Base-by-base conservation (phyloP, 2,113 vertebrate species). In the Dasypus novemcinctus region DNA sequence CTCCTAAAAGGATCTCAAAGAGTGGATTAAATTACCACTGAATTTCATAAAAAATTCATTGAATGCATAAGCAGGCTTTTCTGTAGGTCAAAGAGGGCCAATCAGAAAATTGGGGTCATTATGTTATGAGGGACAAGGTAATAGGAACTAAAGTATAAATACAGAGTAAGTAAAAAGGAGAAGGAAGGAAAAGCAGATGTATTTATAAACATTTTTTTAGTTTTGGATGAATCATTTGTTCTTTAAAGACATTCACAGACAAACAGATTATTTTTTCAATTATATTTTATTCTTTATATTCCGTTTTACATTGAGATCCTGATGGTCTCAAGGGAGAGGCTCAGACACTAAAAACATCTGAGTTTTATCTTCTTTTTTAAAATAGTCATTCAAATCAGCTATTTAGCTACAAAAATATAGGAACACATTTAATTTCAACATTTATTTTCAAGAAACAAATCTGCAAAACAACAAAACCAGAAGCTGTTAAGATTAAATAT, bases 91-190 rank as follows among this genome's bases (percentile, higher is more conserved):
- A 66, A 95, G 63, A 80, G 49, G 57, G 74, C 89, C 90, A 95
- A 23, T 92, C 46, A 93, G 94, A 89, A 96, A 95, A 97, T 80
- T 95, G 94, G 52, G 91, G 94, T 96, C 93, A 95, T 86, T 95
- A 94, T 52, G 31, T 46, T 49, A 94, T 86, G 89, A 96, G 25
- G 83, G 59, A 61, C 20, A 59, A 57, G 72, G 66, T 75, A 86
- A 96, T 61, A 92, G 74, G 75, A 89, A 91, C 88, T 97, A 91
- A 97, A 96, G 91, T 83, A 89, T 64, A 93, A 96, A 94, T 95
- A 95, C 59, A 83, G 69, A 79, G 33, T 52, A 92, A 91, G 43
- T 46, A 29, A 95, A 95, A 96, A 59, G 27, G n/a, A n/a, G 12
- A 82, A 63, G 25, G 49, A 88, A 96, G n/a, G 69, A 88, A 85